Evolutionary conservation across 2,113 vertebrate species (phyloP).

Genomic region (Ceyx cyanopectus): DNA sequence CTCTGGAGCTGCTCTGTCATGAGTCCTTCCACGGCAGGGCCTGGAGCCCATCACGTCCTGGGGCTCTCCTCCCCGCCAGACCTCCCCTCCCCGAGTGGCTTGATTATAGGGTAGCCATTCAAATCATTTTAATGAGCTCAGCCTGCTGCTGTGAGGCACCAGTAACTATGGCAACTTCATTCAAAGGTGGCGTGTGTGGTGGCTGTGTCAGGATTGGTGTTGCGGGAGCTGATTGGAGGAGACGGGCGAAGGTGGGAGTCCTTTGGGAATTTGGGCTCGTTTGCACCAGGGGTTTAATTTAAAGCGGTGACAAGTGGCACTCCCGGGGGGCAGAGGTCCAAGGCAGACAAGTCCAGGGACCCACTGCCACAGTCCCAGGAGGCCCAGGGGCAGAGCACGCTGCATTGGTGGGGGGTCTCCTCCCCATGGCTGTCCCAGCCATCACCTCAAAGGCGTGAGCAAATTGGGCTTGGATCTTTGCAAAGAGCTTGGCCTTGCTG

Average conservation of each 20-base stretch:
- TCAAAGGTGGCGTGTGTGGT: conserved; percentile 51
- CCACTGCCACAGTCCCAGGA: not conserved
- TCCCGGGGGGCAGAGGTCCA: not conserved
- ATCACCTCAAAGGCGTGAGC: not conserved
- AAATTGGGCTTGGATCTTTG: not conserved
- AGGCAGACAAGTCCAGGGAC: not conserved
- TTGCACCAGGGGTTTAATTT: not conserved
- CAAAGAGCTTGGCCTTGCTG: not conserved
- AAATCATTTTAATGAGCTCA: conserved; percentile 74
- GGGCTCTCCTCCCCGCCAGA: not conserved
- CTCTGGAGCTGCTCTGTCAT: accelerated
- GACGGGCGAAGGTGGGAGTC: conserved; percentile 24
- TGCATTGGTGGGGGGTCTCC: not conserved
- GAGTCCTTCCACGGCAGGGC: not conserved
- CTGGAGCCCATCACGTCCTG: not conserved
- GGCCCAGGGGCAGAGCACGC: accelerated
- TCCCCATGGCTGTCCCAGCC: not conserved
- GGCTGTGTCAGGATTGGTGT: conserved; percentile 48
- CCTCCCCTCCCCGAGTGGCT: not conserved
- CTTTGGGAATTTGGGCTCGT: conserved; percentile 4
- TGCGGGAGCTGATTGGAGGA: conserved; percentile 52
- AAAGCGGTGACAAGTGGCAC: not conserved
- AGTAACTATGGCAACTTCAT: conserved; percentile 77
- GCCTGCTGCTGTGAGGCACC: conserved; percentile 67
- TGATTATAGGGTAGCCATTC: conserved; percentile 72